Percentiles rank a stretch among this genome's conserved stretches.
These are phyloP conservation scores for Paracentrotus lividus DNA, from an alignment of 53 echinoderm and acorn worm genomes.

Conservation along the genomic window DNA sequence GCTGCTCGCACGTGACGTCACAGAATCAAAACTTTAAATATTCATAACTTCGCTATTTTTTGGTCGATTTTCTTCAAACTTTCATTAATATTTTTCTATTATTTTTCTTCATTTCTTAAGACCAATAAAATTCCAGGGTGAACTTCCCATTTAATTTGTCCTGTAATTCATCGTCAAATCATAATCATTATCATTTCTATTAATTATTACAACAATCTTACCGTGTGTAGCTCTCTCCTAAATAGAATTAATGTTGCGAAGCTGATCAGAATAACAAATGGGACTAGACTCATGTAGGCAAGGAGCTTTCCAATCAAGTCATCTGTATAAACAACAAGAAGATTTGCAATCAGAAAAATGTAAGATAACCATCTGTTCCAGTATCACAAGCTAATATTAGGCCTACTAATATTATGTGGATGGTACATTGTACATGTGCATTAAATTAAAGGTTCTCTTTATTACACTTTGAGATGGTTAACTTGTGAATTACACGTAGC, in stretches of 20 bases:
- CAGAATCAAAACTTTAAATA: too few species aligned
- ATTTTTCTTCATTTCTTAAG: too few species aligned
- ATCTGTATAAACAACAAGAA: constrained; percentile 81
- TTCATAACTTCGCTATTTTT: too few species aligned
- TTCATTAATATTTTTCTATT: too few species aligned
- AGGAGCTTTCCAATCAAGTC: constrained; percentile 90
- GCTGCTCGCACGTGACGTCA: too few species aligned
- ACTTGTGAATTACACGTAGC: not conserved
- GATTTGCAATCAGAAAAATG: not conserved
- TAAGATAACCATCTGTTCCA: not conserved
- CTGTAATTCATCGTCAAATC: not conserved
- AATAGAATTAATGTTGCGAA: constrained; percentile 90
- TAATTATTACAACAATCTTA: too few species aligned
- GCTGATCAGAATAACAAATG: constrained; percentile 87
- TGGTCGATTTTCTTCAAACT: too few species aligned
- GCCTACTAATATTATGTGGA: not conserved
- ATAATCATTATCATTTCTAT: not conserved
- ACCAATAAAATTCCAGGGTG: too few species aligned
- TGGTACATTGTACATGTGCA: too few species aligned
- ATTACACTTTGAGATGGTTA: not conserved
- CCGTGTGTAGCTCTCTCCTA: constrained; percentile 96
- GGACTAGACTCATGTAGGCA: constrained; percentile 90
- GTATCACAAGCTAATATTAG: not conserved
- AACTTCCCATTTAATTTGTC: not conserved
- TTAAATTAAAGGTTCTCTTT: too few species aligned